These are phyloP conservation scores for Excalfactoria chinensis DNA, from an alignment of 2,113 vertebrate species.

Conservation along the genomic window DNA sequence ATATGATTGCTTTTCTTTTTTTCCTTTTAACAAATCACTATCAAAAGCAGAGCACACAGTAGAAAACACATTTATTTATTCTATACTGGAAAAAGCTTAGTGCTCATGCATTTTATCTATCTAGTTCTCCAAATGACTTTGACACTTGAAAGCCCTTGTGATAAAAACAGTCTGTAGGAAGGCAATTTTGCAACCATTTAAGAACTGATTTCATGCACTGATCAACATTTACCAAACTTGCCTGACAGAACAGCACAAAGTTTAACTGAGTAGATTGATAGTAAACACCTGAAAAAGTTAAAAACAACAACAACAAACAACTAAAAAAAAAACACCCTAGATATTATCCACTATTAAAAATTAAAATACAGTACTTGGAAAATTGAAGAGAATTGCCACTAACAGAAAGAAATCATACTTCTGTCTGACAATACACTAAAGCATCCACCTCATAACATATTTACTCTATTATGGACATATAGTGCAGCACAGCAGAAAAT, in stretches of 20 bases:
- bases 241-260: slow-evolving; percentile 56
- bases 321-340: slow-evolving; percentile 13
- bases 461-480: neutral
- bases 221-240: slow-evolving; percentile 75
- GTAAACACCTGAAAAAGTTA: slow-evolving; percentile 64
- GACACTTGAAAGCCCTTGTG: slow-evolving; percentile 81
- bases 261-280: slow-evolving; percentile 54
- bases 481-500: neutral
- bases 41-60: slow-evolving; percentile 74
- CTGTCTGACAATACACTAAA: neutral
- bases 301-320: too few species aligned
- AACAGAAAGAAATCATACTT: neutral
- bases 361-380: neutral
- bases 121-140: slow-evolving; percentile 81
- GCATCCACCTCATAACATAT: neutral
- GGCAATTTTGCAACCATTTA: slow-evolving; percentile 78
- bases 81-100: slow-evolving; percentile 75
- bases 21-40: slow-evolving; percentile 79
- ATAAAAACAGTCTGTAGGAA: slow-evolving; percentile 80
- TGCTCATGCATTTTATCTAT: slow-evolving; percentile 81
- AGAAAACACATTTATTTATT: slow-evolving; percentile 84
- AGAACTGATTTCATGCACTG: slow-evolving; percentile 76
- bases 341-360: neutral
- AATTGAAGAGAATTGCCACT: neutral
- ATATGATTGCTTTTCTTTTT: slow-evolving; percentile 76